Conservation (phyloP, 2,888 invertebrate species). For the Empis livida region DNA sequence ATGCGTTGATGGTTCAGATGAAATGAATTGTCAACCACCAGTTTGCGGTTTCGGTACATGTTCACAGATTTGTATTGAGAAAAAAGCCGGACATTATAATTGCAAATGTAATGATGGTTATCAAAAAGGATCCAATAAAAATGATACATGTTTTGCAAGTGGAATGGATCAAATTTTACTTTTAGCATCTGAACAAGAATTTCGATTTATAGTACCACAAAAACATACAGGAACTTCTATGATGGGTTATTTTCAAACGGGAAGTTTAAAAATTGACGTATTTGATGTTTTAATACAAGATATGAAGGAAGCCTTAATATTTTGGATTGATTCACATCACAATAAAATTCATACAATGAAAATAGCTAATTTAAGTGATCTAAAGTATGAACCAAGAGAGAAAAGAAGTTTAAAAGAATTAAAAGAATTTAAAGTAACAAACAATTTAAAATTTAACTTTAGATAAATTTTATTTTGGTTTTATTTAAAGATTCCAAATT, state of each 20-base stretch:
- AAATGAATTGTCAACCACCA: slow-evolving; percentile 52
- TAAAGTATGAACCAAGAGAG: slow-evolving; percentile 3
- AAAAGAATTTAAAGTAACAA: not conserved
- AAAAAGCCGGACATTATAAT: slow-evolving; percentile 39
- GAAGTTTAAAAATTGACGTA: slow-evolving; percentile 46
- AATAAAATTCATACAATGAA: slow-evolving; percentile 35
- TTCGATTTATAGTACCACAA: slow-evolving; percentile 32
- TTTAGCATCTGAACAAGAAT: slow-evolving; percentile 34
- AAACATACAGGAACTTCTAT: slow-evolving; percentile 37
- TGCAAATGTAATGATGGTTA: slow-evolving; percentile 57
- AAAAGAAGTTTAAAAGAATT: slow-evolving; percentile 2
- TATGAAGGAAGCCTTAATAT: slow-evolving; percentile 28
- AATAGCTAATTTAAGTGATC: slow-evolving; percentile 21
- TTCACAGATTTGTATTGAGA: slow-evolving; percentile 60
- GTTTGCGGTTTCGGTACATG: slow-evolving; percentile 62
- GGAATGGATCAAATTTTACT: slow-evolving; percentile 31
- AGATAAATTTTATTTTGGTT: not conserved
- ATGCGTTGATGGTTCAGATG: slow-evolving; percentile 72
- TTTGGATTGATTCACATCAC: slow-evolving; percentile 36
- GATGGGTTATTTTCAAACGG: slow-evolving; percentile 50
- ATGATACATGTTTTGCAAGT: slow-evolving; percentile 44
- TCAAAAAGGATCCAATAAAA: slow-evolving; percentile 36
- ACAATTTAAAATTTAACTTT: not conserved
- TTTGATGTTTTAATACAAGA: slow-evolving; percentile 48
- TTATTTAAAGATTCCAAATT: slow-evolving; percentile 36